Conservation (phyloP, 1,140 invertebrate genomes). For the Scaptomyza montana region DNA sequence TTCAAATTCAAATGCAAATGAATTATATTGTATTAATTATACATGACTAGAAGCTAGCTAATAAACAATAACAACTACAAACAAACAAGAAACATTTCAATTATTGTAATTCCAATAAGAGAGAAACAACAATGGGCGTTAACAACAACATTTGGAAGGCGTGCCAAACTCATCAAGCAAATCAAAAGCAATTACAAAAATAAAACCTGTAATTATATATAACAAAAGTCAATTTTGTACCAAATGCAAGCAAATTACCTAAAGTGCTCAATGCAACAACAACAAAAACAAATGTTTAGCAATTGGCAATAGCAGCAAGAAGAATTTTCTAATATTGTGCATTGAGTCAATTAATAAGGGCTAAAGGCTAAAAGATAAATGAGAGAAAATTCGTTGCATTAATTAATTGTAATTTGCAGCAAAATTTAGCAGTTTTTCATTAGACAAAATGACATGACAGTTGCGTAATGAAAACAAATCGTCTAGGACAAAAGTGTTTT, state of each 20-base stretch:
- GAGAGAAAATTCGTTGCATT: constrained; percentile 35
- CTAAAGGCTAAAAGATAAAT: constrained; percentile 23
- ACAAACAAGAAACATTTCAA: constrained; percentile 36
- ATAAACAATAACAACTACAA: constrained; percentile 25
- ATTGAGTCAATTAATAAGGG: not conserved
- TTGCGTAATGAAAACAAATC: constrained; percentile 40
- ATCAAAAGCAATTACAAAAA: constrained; percentile 44
- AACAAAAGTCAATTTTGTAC: constrained; percentile 4
- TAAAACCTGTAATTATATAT: constrained; percentile 30
- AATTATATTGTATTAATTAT: constrained; percentile 24
- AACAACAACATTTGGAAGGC: constrained; percentile 8
- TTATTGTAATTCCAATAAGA: constrained; percentile 30
- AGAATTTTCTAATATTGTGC: not conserved
- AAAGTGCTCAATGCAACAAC: constrained; percentile 10
- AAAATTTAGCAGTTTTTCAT: constrained; percentile 42
- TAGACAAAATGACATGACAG: constrained; percentile 39
- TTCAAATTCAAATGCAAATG: not conserved
- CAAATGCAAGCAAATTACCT: constrained; percentile 6
- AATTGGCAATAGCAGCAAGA: not conserved
- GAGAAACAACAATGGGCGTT: constrained; percentile 2
- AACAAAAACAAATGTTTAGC: no score
- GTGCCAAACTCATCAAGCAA: constrained; percentile 25
- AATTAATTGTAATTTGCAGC: constrained; percentile 46
- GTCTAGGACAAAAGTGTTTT: not conserved
- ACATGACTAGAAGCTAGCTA: constrained; percentile 24